These are phyloP conservation scores for Antheraea assamensis DNA, from an alignment of 2,888 invertebrate genomes.

Conservation along the genomic window DNA sequence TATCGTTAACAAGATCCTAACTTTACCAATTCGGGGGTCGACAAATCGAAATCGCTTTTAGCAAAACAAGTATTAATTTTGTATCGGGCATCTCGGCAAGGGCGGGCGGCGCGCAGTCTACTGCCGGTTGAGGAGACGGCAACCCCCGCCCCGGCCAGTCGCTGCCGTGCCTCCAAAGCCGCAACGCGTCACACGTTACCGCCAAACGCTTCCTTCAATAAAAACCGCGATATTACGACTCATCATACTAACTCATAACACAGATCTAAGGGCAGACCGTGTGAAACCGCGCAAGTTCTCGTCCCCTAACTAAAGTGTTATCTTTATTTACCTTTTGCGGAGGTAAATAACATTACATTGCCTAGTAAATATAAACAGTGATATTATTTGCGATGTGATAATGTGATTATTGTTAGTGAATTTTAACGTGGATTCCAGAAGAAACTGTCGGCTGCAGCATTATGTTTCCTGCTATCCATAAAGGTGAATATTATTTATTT, in stretches of 20 bases:
- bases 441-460: slow-evolving; percentile 28
- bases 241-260: slow-evolving; percentile 40
- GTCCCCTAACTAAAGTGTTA: slow-evolving; percentile 29
- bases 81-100: slow-evolving; percentile 67
- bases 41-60: slow-evolving; percentile 82
- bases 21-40: slow-evolving; percentile 76
- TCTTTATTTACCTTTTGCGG: slow-evolving; percentile 32
- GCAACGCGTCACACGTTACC: slow-evolving; percentile 53
- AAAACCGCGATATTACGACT: slow-evolving; percentile 52
- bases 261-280: slow-evolving; percentile 33
- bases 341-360: slow-evolving; percentile 44
- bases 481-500: slow-evolving; percentile 40
- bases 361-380: slow-evolving; percentile 53
- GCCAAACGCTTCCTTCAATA: slow-evolving; percentile 47
- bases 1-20: slow-evolving; percentile 79
- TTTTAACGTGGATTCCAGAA: slow-evolving; percentile 47
- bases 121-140: slow-evolving; percentile 34
- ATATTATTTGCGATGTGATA: slow-evolving; percentile 38
- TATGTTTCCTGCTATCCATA: slow-evolving; percentile 41
- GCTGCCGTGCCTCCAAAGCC: slow-evolving; percentile 58
- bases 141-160: slow-evolving; percentile 72
- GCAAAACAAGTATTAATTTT: slow-evolving; percentile 82
- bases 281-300: slow-evolving; percentile 36
- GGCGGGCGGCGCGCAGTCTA: slow-evolving; percentile 72
- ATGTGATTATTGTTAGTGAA: slow-evolving; percentile 54